Evolutionary conservation across 1,140 invertebrate genomes (phyloP), one percentile per base, ranked within the genome.

Genomic region (Antheraea pernyi): DNA sequence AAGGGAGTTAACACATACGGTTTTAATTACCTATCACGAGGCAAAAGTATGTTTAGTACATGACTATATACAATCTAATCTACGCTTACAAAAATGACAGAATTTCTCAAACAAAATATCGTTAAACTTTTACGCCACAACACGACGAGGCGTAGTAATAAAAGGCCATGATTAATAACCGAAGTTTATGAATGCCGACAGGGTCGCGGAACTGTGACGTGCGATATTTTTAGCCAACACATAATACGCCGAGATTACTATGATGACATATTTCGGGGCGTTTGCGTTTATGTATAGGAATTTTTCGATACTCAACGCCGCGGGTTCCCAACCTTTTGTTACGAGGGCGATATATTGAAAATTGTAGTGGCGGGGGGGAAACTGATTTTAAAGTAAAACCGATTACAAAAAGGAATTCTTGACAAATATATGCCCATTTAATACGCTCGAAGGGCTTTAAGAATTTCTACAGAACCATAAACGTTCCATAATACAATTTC

Each of bases 101-200:
- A 30, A 30, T 30, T 30, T n/a, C 46, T 53, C 13, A 53, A 53
- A 53, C 16, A 53, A 53, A 53, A 65, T 48, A 19, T 37, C 19
- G 59, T 22, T 67, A 19, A 42, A 71, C 39, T 71, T 71, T 71
- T 62, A 36, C 65, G 66, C 65, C 22, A 48, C 46, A 64, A 71
- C 64, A 64, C 67, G 67, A 19, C 30, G 61, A 53, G 46, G 69
- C 39, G 42, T 60, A 59, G 11, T 53, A 71, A 71, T 71, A 71
- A 71, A 71, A 71, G 37, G 8, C 65, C 48, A 30, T 67, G 70
- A 71, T 71, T 71, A 71, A 71, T 71, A 67, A 68, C 70, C 19
- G 18, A 68, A 71, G 58, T 71, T 71, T 68, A 68, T 64, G 53
- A 64, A 46, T 59, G 69, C 60, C 36, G 65, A 63, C 68, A 69